phyloP scores from a whole-genome alignment of 1,140 invertebrate species.

The Dinothrombium tinctorium region DNA sequence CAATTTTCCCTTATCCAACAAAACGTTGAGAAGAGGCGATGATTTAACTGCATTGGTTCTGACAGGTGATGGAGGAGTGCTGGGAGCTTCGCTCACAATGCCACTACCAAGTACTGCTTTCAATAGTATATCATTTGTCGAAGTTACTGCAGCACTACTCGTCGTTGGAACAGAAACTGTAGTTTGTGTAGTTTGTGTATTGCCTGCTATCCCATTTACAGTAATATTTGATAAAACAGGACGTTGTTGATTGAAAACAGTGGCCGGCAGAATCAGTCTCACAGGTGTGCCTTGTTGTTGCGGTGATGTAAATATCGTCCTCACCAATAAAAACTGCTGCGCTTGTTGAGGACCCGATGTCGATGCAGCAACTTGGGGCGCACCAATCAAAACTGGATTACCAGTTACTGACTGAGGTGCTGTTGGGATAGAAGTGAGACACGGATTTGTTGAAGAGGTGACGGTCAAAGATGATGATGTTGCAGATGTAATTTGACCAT shows the following conservation, averaged over 20 bases:
- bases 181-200: background rate
- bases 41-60: conserved; percentile 10
- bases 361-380: background rate
- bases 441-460: too few species aligned
- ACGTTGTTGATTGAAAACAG: conserved; percentile 6
- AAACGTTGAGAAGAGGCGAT: conserved; percentile 16
- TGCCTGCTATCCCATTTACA: background rate
- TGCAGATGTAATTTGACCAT: too few species aligned
- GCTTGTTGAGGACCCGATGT: conserved; percentile 2
- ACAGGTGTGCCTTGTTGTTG: conserved; percentile 6
- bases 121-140: conserved; percentile 4
- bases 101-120: conserved; percentile 2
- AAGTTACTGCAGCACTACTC: background rate
- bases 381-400: background rate
- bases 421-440: too few species aligned
- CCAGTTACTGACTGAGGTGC: background rate
- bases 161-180: background rate
- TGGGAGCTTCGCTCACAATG: background rate
- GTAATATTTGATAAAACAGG: background rate
- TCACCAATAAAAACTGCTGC: conserved; percentile 11
- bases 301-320: conserved; percentile 8
- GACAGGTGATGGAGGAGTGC: background rate
- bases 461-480: too few species aligned
- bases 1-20: conserved; percentile 16
- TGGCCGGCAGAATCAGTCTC: conserved; percentile 8